phyloP scores from a whole-genome alignment of 2,113 vertebrate species.

The Centrocercus urophasianus region DNA sequence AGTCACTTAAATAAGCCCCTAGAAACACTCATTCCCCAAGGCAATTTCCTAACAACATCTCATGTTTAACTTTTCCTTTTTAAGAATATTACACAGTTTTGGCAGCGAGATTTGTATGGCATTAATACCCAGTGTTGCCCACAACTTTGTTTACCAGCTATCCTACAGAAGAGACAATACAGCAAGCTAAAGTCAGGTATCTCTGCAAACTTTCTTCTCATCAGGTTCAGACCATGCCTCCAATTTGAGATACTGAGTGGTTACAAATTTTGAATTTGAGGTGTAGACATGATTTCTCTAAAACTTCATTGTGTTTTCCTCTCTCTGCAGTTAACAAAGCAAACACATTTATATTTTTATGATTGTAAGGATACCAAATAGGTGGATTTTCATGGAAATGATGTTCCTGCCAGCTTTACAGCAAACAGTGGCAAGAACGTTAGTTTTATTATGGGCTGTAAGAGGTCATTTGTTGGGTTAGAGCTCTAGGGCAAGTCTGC shows the following conservation, averaged over 20 bases:
- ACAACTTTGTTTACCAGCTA: not conserved
- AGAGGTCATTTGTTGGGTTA: not conserved
- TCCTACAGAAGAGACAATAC: not conserved
- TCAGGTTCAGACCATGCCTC: not conserved
- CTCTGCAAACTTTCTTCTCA: not conserved
- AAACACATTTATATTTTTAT: not conserved
- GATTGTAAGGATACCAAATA: not conserved
- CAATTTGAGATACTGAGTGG: not conserved
- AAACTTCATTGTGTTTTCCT: not conserved
- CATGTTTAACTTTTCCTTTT: not conserved
- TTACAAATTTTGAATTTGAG: not conserved
- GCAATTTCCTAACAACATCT: not conserved
- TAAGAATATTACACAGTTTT: not conserved
- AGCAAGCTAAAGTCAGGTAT: not conserved
- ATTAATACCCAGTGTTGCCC: not conserved
- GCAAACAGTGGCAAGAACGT: not conserved
- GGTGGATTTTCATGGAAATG: not conserved
- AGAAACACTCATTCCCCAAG: not conserved
- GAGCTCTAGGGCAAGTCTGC: not conserved
- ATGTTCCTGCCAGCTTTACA: not conserved
- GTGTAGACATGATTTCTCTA: not conserved
- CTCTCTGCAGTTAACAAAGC: not conserved
- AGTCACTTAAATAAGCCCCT: not conserved
- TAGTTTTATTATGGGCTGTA: not conserved
- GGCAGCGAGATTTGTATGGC: not conserved